Evolutionary conservation across 1,140 invertebrate species (phyloP).

Genomic region (Linepithema humile): DNA sequence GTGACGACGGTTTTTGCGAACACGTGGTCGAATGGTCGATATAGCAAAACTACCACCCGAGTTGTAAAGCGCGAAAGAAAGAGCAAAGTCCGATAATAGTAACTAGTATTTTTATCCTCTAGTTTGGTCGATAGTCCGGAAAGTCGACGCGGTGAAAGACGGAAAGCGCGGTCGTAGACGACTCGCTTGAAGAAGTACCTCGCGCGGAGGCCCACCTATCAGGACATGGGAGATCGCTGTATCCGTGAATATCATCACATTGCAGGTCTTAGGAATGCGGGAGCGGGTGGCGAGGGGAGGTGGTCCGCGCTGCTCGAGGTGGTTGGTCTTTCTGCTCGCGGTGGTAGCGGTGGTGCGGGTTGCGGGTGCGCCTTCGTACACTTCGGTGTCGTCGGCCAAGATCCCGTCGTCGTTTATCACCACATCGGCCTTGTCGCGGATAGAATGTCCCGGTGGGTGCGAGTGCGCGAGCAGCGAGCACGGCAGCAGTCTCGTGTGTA

Average conservation of each 20-base stretch:
- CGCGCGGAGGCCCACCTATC: constrained; percentile 19
- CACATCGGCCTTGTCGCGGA: neutral
- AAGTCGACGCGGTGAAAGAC: neutral
- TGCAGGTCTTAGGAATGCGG: constrained; percentile 80
- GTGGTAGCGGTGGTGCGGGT: constrained; percentile 75
- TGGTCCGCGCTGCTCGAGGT: constrained; percentile 72
- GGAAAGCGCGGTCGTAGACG: neutral
- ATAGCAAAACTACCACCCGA: neutral
- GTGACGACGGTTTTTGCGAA: neutral
- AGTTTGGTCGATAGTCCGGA: neutral
- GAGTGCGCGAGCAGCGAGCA: constrained; percentile 60
- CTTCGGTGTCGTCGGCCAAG: neutral
- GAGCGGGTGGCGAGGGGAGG: constrained; percentile 78
- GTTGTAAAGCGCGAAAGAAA: neutral
- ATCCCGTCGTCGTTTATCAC: neutral
- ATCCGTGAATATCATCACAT: constrained; percentile 68
- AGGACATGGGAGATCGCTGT: constrained; percentile 76
- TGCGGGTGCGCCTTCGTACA: constrained; percentile 48
- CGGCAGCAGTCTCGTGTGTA: constrained; percentile 66
- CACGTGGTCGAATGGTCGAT: constrained; percentile 16
- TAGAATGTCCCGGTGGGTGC: constrained; percentile 73
- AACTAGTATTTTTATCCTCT: constrained; percentile 2
- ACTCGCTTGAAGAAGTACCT: constrained; percentile 15
- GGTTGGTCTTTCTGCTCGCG: constrained; percentile 76
- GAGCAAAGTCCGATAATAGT: neutral